Conservation (phyloP, 2,888 invertebrate species). For the Seladonia tumulorum region DNA sequence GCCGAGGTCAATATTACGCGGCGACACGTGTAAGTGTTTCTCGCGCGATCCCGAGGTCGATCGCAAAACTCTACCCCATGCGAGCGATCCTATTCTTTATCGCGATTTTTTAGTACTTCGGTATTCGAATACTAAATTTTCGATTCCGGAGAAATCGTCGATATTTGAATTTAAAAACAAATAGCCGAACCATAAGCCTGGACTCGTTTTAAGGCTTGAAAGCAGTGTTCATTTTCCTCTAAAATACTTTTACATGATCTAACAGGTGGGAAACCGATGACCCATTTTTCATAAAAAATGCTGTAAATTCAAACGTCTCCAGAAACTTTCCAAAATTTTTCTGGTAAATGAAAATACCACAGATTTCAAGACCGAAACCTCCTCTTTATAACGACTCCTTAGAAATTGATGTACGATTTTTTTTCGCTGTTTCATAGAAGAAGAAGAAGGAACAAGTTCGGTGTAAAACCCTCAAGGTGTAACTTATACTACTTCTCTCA, state of each 20-base stretch:
- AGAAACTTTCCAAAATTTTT: not conserved
- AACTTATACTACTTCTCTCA: not conserved
- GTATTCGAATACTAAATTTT: no score
- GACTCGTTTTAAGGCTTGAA: not conserved
- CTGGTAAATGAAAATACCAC: not conserved
- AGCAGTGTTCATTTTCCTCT: not conserved
- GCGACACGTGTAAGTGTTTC: constrained; percentile 28
- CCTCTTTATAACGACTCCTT: not conserved
- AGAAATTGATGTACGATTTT: not conserved
- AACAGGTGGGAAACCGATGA: not conserved
- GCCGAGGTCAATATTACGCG: constrained; percentile 47
- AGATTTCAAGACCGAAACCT: not conserved
- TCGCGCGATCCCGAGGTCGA: constrained; percentile 28
- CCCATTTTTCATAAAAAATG: not conserved
- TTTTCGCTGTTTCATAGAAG: not conserved
- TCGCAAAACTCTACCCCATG: not conserved
- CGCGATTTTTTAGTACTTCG: not conserved
- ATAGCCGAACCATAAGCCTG: not conserved
- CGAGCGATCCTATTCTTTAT: not conserved
- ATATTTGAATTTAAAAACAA: not conserved
- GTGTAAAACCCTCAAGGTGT: not conserved
- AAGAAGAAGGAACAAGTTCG: not conserved
- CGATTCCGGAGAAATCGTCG: no score
- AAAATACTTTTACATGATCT: not conserved
- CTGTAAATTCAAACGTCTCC: not conserved